Percentiles rank a stretch among this genome's conserved stretches.
Conservation (phyloP, 2,888 invertebrate species). For the Amphimallon solstitiale region DNA sequence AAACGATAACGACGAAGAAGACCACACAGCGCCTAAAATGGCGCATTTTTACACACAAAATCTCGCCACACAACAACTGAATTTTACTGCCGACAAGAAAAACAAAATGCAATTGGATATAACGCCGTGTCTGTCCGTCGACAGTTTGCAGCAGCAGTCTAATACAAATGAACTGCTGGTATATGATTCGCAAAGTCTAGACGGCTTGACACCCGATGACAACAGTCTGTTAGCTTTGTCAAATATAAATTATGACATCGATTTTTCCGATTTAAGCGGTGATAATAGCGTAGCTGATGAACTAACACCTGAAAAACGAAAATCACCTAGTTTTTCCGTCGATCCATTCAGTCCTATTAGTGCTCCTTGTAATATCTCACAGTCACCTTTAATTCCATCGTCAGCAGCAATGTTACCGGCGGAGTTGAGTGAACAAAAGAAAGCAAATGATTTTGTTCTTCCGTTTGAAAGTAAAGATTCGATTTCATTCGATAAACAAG, state of each 20-base stretch:
- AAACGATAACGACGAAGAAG: conserved; percentile 36
- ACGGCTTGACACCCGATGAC: conserved; percentile 71
- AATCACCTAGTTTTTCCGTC: conserved; percentile 56
- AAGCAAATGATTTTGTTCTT: conserved; percentile 43
- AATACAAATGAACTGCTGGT: conserved; percentile 64
- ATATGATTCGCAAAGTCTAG: conserved; percentile 70
- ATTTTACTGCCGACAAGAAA: conserved; percentile 50
- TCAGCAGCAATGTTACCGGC: conserved; percentile 21
- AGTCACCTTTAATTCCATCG: conserved; percentile 57
- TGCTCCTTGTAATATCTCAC: conserved; percentile 54
- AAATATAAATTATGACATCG: conserved; percentile 80
- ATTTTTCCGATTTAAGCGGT: conserved; percentile 77
- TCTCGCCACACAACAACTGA: conserved; percentile 52
- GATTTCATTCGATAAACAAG: conserved; percentile 23
- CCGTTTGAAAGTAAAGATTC: conserved; percentile 26
- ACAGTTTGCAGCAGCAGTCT: conserved; percentile 56
- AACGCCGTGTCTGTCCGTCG: conserved; percentile 60
- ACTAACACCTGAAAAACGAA: conserved; percentile 58
- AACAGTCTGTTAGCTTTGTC: conserved; percentile 71
- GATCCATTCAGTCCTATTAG: conserved; percentile 70
- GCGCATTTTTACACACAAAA: conserved; percentile 57
- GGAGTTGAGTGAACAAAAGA: conserved; percentile 18
- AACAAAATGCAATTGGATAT: conserved; percentile 56
- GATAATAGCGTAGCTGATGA: conserved; percentile 76
- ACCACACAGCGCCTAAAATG: conserved; percentile 34